Base-by-base conservation (phyloP, 2,888 invertebrate species). In the Acronicta alni region DNA sequence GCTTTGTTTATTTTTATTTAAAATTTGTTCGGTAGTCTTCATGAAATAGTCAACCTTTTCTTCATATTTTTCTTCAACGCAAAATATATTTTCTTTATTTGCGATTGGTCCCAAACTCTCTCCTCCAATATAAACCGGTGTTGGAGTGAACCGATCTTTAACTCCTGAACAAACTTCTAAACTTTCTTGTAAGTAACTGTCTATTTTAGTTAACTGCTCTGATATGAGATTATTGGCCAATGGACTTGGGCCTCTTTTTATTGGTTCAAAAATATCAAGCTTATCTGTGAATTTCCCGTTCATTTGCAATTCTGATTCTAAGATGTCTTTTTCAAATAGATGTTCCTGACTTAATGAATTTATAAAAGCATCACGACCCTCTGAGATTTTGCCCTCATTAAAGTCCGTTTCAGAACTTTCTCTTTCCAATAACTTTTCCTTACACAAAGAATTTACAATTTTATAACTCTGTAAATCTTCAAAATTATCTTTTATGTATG, bases 381-480 rank as follows among this genome's bases (percentile, higher is more conserved):
- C 80, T 15, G 61, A 57, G 17, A 58, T 38, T 49, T 46, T 67
- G 14, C 55, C 51, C 38, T 49, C 58, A 37, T 54, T 55, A 12
- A 55, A 59, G 20, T 47, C 56, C 17, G 68, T 52, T 18, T 68
- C 58, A 5, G 65, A 44, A 35, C 52, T 67, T 43, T 83, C 75
- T 18, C 72, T 74, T 59, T 86, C 86, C 44, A 85, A 79, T 60
- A 85, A 70, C 47, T 89, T 89, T 66, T 90, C 91, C 72, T 90
- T 93, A 60, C 88, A 91, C 20, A 94, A 56, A 8, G 90, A 89
- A 72, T 86, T 93, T n/a, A 94, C 93, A 55, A 94, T 92, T 84
- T 92, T 93, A 74, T 94, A 94, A 73, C 94, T 94, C 54, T 90
- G 88, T 62, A 94, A 85, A 78, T 93, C 93, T 83, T 90, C 89